Evolutionary conservation across 2,888 invertebrate genomes (phyloP), one percentile per base, ranked within the genome.

Genomic region (Noctua pronuba): DNA sequence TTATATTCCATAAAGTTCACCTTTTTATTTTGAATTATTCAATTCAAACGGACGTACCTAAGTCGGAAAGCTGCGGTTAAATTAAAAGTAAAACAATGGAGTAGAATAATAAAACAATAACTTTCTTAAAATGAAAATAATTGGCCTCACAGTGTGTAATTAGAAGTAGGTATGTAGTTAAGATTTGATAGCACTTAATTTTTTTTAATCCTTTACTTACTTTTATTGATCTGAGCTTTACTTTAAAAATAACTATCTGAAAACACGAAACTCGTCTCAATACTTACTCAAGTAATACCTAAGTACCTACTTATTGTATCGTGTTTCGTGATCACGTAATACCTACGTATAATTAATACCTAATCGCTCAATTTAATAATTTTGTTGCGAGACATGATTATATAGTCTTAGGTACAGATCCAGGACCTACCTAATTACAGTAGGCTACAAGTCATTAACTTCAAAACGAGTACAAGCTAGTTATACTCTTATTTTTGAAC

Each of bases 101-200:
- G n/a, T 18, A 21, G n/a, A 38, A 38, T 68, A 79, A n/a, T 38
- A 31, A 55, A 38, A 41, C 41, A 62, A 21, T 18, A 52, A 46
- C 58, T 65, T 31, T 3, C 11, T 28, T 6, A 28, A 8, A 49
- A 41, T 13, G 49, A 70, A 80, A 70, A 18, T 80, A 52, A 77
- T 44, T 72, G 41, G 18, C 5, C 21, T 6, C 16, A 60, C 13
- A 24, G 41, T 46, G 35, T 80, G 62, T 49, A 71, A 62, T 62
- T 62, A 70, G n/a, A 41, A 49, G 7, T 78, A 35, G 1, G 1
- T 44, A 44, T 13, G 2, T 44, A 18, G 11, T 38, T 68, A 64
- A 11, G 16, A 44, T 31, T 70, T 18, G 24, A 73, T 73, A 38
- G 38, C 24, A 64, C 21, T 31, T 60, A 7, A 18, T 31, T 18